Base-by-base conservation (phyloP, 1,140 invertebrate species). In the Bombus vancouverensis region DNA sequence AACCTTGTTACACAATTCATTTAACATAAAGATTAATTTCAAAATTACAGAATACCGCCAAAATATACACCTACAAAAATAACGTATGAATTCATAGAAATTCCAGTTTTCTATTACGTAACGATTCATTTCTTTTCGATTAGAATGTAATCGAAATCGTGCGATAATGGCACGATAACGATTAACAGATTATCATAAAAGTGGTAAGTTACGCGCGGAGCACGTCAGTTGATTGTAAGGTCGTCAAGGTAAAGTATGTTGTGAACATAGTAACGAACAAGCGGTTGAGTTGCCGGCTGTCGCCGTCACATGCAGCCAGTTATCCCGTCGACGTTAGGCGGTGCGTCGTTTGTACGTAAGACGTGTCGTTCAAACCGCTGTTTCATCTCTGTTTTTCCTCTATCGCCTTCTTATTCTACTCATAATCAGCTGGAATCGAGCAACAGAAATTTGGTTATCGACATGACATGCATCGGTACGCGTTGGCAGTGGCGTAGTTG, bases 251-350 rank as follows among this genome's bases (percentile, higher is more conserved):
- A n/a, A 62, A 28, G 53, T 80, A 53, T 18, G 15, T 12, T 28
- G 32, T 85, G 84, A 85, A 81, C 28, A 13, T 81, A 81, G 84
- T 68, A n/a, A 22, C 59, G 18, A 57, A 47, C 34, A 12, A 71
- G 57, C 34, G 22, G 73, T 77, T 44, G 47, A 77, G 53, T 82
- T 66, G 76, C 81, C 88, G 86, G 85, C 80, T 89, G 80, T 89
- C 86, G 85, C 80, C 88, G 83, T 62, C 59, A 88, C 88, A 88
- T 88, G 86, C 86, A 83, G 79, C 72, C 83, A 85, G 83, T 85
- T 79, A 68, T 73, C 78, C 78, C 70, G 83, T 81, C 77, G 57
- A 81, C 83, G 71, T 32, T 62, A 68, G 57, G 12, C 84, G 84
- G 79, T 75, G 79, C 71, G 71, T 85, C 77, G 44, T 85, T 57